Base-by-base conservation (phyloP, 2,113 vertebrate species). In the Hyperopisus bebe region DNA sequence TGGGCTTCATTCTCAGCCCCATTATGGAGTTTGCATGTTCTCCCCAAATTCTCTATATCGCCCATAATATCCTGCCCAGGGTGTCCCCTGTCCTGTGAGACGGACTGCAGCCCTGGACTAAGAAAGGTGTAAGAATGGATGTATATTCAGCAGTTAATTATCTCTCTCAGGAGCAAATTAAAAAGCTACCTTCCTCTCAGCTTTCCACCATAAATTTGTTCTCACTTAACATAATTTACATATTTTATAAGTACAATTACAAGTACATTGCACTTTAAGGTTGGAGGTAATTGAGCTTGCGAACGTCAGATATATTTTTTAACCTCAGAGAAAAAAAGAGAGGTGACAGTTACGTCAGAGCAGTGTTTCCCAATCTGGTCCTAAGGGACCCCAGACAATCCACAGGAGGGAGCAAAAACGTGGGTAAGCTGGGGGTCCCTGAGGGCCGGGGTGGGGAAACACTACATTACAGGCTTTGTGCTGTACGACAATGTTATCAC, bases 401-500 rank as follows among this genome's bases (percentile, higher is more conserved):
- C n/a, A 31, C 3, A 3, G 10, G 62, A 70, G 62, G n/a, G 62
- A 31, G 62, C 62, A 70, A 70, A 31, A 70, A 70, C 0, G 3
- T 31, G n/a, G n/a, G 0, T 9, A n/a, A n/a, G 10, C 9, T 66
- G 9, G 27, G 27, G n/a, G 5, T 55, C 19, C 19, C 19, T 0
- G 1, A 21, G 5, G 19, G 21, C 19, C 19, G 0, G 19, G 19
- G 53, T 55, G 19, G 19, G 53, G 53, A 55, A 31, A 70, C 27
- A 31, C 27, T 27, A n/a, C 62, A 70, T 31, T 11, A 70, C 9
- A 70, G 77, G 89, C 48, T 86, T 17, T 7, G 91, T 90, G 70
- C 91, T n/a, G 77, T 88, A 8, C 27, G 88, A 47, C 44, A 74
- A 94, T 94, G 94, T 94, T 21, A 94, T 94, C 89, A 90, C 90